These are phyloP conservation scores for Mythimna lalbum DNA, from an alignment of 2,888 invertebrate genomes.

Conservation along the genomic window DNA sequence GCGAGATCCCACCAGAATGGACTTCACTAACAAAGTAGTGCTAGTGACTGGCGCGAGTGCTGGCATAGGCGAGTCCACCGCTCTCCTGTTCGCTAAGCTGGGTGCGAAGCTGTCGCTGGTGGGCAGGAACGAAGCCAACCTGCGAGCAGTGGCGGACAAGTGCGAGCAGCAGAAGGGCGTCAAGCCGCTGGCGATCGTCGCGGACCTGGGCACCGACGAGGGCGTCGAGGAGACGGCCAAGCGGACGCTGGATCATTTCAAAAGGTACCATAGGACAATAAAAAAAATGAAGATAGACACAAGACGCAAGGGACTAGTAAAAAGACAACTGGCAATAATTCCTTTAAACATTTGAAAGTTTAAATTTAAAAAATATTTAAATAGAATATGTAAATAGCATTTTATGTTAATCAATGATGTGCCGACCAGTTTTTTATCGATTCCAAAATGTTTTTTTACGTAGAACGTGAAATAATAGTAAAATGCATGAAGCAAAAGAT, in stretches of 20 bases:
- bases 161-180: conserved; percentile 65
- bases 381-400: no score
- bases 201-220: conserved; percentile 73
- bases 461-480: no score
- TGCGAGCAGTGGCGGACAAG: conserved; percentile 62
- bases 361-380: neutral
- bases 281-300: neutral
- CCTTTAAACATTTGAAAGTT: neutral
- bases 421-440: neutral
- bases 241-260: conserved; percentile 69
- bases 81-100: conserved; percentile 68
- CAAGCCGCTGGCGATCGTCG: conserved; percentile 67
- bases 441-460: neutral
- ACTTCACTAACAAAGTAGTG: conserved; percentile 72
- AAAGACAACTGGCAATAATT: neutral
- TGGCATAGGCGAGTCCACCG: conserved; percentile 72
- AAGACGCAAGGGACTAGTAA: neutral
- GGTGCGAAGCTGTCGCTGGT: conserved; percentile 71
- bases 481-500: neutral
- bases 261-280: conserved; percentile 36
- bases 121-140: conserved; percentile 67
- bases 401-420: neutral
- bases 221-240: conserved; percentile 71
- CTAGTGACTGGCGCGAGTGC: conserved; percentile 75
- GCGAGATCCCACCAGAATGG: conserved; percentile 6